Base-by-base conservation (phyloP, 1,140 invertebrate species). In the Diorhabda elongata region DNA sequence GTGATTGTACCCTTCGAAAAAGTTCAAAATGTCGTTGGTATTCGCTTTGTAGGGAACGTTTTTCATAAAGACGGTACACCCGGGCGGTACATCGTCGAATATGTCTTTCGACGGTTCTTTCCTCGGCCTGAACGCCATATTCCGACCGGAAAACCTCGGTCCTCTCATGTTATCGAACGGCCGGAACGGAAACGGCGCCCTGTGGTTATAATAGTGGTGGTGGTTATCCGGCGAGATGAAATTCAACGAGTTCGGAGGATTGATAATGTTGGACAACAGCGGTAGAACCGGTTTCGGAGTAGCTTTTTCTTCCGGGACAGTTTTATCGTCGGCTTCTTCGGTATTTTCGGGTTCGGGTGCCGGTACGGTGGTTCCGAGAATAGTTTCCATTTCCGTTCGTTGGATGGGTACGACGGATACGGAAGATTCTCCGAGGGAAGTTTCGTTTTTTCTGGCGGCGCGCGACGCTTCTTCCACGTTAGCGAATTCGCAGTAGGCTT, bases 31-130 rank as follows among this genome's bases (percentile, higher is more conserved):
- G 70, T 98, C 95, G 62, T 93, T 90, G 6, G 95, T 89, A 4
- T 88, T 87, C 0, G 94, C 93, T 67, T 91, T 88, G 79, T 91
- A 96, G 0, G 94, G 94, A 1, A 97, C 88, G 80, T 97, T 97
- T 75, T 92, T 89, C 74, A 95, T 82, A 1, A 87, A 87, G 0
- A 97, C 81, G 0, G 95, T 91, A 78, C 93, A 96, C 5, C 93
- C 92, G 2, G 90, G 87, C 47, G 86, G 86, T 41, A 91, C 84
- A 11, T 85, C 78, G 42, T 79, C 79, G 61, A 59, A 45, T 9
- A 61, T 63, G 41, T 71, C 65, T 2, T 70, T 42, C 9, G 57
- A 47, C 5, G 5, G 44, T n/a, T 42, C 41, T 2, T 44, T 62
- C 9, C 61, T 59, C 67, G 2, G 57, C 52, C 70, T 68, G 4